Percentiles rank a stretch among this genome's conserved stretches.
Conservation (phyloP, 2,888 invertebrate species). For the Ligdia adustata region DNA sequence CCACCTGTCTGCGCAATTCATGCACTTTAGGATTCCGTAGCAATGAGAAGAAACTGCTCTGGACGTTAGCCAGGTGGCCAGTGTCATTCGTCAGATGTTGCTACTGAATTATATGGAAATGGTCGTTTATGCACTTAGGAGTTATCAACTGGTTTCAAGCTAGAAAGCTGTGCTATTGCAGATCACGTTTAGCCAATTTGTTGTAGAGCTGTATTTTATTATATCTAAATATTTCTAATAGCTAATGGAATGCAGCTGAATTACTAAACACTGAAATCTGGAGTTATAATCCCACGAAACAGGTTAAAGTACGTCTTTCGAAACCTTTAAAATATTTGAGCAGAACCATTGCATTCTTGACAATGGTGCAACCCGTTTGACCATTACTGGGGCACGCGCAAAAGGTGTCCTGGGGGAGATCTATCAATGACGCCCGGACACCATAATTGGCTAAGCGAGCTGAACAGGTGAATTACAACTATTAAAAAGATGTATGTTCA, state of each 20-base stretch:
- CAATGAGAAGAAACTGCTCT: slow-evolving; percentile 10
- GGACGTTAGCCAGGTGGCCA: slow-evolving; percentile 7
- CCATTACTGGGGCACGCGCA: slow-evolving; percentile 56
- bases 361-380: slow-evolving; percentile 30
- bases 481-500: slow-evolving; percentile 51
- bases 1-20: slow-evolving; percentile 64
- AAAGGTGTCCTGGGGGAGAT: slow-evolving; percentile 62
- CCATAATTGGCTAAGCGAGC: slow-evolving; percentile 62
- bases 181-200: slow-evolving; percentile 20
- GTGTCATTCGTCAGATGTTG: neutral
- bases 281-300: slow-evolving; percentile 35
- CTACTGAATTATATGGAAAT: neutral
- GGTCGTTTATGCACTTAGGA: neutral
- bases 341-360: slow-evolving; percentile 29
- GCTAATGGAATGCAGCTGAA: slow-evolving; percentile 34
- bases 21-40: slow-evolving; percentile 46
- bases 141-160: slow-evolving; percentile 10
- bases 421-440: slow-evolving; percentile 62
- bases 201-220: slow-evolving; percentile 27
- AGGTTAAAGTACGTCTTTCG: slow-evolving; percentile 36
- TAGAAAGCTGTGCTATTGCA: slow-evolving; percentile 6
- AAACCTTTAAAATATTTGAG: slow-evolving; percentile 32
- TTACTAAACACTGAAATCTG: slow-evolving; percentile 35
- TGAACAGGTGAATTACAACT: slow-evolving; percentile 67
- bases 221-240: slow-evolving; percentile 27